Conservation (phyloP, 2,797 vertebrate species). For the Streptopelia turtur region DNA sequence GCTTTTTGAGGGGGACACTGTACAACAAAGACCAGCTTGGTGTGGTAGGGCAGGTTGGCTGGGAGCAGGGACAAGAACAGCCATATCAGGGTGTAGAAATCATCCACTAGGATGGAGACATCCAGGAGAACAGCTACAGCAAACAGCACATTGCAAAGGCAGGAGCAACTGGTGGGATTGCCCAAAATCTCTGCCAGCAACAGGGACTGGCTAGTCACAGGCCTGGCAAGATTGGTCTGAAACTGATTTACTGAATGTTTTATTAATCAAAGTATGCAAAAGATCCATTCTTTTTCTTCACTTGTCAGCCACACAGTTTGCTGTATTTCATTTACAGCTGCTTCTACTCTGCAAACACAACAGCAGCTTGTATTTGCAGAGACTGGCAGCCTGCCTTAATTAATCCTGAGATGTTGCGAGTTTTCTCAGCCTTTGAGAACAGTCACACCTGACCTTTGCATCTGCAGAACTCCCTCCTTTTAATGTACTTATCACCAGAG, state of each 20-base stretch:
- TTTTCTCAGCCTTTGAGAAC: slow-evolving; percentile 6
- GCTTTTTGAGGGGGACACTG: not conserved
- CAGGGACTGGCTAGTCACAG: not conserved
- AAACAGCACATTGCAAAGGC: not conserved
- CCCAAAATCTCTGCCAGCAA: not conserved
- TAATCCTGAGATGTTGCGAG: not conserved
- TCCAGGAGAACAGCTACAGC: not conserved
- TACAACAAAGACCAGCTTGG: not conserved
- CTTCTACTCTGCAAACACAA: not conserved
- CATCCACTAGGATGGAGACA: rapidly evolving
- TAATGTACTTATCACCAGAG: not conserved
- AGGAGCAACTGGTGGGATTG: not conserved
- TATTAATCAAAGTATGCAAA: too few species aligned
- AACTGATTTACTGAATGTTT: not conserved
- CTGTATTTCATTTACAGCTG: slow-evolving; percentile 21
- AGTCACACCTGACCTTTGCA: not conserved
- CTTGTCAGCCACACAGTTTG: not conserved
- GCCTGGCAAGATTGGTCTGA: not conserved
- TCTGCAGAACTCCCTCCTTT: not conserved
- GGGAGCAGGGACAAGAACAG: not conserved
- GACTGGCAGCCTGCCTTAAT: slow-evolving; percentile 4
- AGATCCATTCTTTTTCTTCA: not conserved
- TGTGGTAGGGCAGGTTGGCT: not conserved
- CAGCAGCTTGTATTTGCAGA: slow-evolving; percentile 21
- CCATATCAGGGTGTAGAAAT: rapidly evolving